Conservation (phyloP, 2,113 vertebrate genomes). For the Pyrgilauda ruficollis region DNA sequence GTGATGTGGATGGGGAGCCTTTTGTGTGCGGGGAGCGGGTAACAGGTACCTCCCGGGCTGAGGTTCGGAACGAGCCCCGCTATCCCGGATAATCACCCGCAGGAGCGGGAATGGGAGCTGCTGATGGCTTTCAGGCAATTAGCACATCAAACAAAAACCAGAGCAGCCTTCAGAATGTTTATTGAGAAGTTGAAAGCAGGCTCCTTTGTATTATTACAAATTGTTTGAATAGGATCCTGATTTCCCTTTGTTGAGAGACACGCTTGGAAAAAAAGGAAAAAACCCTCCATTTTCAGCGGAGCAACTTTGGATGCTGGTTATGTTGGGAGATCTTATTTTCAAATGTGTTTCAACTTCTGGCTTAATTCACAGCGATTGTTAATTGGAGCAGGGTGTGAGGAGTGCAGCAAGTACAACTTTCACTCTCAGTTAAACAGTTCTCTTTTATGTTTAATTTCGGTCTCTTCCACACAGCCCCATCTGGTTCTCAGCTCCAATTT, state of each 20-base stretch:
- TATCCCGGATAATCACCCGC: neutral
- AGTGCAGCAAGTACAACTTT: slow-evolving; percentile 46
- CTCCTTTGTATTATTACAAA: slow-evolving; percentile 53
- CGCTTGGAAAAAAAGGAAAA: neutral
- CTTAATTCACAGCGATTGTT: slow-evolving; percentile 50
- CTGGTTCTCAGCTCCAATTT: slow-evolving; percentile 52
- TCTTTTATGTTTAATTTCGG: slow-evolving; percentile 41
- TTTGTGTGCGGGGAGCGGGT: slow-evolving; percentile 41
- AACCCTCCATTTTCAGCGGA: slow-evolving; percentile 1
- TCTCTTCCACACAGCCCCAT: slow-evolving; percentile 32
- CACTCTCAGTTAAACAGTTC: slow-evolving; percentile 42
- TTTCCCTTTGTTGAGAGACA: slow-evolving; percentile 64
- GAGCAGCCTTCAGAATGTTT: slow-evolving; percentile 36
- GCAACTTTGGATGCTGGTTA: neutral
- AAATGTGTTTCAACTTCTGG: slow-evolving; percentile 44
- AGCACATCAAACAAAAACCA: slow-evolving; percentile 48
- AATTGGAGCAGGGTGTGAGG: slow-evolving; percentile 30
- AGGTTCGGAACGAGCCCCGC: neutral
- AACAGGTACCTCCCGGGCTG: neutral
- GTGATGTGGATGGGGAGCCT: neutral
- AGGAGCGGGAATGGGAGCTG: neutral
- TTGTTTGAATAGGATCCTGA: slow-evolving; percentile 53
- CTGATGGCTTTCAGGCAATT: slow-evolving; percentile 39
- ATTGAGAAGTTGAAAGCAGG: slow-evolving; percentile 43
- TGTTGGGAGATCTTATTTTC: slow-evolving; percentile 20